phyloP scores from a whole-genome alignment of 2,888 invertebrate genomes.

The Macrosoma leucophasiata region DNA sequence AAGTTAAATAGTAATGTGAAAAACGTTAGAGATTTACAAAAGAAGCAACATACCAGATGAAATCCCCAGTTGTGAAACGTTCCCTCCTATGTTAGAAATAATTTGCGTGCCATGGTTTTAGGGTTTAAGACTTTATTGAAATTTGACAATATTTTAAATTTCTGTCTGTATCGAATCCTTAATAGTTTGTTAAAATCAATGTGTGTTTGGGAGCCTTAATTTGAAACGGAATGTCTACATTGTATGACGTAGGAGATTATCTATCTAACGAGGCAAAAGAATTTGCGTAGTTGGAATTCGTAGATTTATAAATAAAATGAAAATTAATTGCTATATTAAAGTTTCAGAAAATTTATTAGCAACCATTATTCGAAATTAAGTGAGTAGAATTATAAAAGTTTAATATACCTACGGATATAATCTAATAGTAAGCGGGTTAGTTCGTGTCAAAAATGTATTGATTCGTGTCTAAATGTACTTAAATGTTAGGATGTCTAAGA shows the following conservation, averaged over 20 bases:
- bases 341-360: slow-evolving; percentile 67
- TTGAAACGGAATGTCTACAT: no score
- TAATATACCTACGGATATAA: slow-evolving; percentile 39
- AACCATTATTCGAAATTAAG: slow-evolving; percentile 56
- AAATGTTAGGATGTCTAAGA: slow-evolving; percentile 47
- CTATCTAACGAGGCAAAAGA: slow-evolving; percentile 16
- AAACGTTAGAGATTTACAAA: no score
- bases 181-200: no score
- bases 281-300: slow-evolving; percentile 29
- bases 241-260: no score
- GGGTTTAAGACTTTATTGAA: slow-evolving; percentile 58
- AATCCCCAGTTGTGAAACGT: slow-evolving; percentile 65
- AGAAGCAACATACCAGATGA: no score
- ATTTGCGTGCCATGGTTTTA: slow-evolving; percentile 71
- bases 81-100: slow-evolving; percentile 72
- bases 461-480: slow-evolving; percentile 53
- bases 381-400: slow-evolving; percentile 53
- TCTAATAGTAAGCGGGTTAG: slow-evolving; percentile 12
- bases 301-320: slow-evolving; percentile 29
- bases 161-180: slow-evolving; percentile 19
- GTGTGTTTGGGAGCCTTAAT: slow-evolving; percentile 23
- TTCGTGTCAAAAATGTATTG: slow-evolving; percentile 35
- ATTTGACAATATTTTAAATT: slow-evolving; percentile 64
- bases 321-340: slow-evolving; percentile 45
- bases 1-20: no score